These are phyloP conservation scores for Bryconaethiops microstoma DNA, from an alignment of 2,797 vertebrate species.

Conservation along the genomic window DNA sequence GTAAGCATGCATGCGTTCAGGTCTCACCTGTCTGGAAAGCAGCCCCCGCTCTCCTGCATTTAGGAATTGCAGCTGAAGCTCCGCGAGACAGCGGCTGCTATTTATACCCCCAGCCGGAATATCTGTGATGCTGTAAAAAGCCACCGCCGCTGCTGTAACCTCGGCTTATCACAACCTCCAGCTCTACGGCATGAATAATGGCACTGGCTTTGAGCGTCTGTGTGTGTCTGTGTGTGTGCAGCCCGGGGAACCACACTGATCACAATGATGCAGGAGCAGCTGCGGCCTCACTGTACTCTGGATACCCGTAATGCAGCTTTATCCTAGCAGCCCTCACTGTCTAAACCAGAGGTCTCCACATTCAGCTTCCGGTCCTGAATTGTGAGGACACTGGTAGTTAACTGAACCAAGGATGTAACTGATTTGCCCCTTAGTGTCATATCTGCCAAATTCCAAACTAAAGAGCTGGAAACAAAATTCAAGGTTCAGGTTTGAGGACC, in stretches of 20 bases:
- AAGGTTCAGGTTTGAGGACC: not conserved
- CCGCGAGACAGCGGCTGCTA: not conserved
- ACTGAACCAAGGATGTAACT: not conserved
- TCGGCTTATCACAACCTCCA: slow-evolving; percentile 36
- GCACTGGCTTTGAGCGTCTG: slow-evolving; percentile 1
- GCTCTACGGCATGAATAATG: slow-evolving; percentile 30
- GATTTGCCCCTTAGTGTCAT: not conserved
- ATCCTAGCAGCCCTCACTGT: not conserved
- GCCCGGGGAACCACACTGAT: slow-evolving; percentile 20
- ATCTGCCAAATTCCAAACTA: not conserved
- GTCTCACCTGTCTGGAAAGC: slow-evolving; percentile 5
- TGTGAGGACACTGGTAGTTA: not conserved
- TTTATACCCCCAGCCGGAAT: slow-evolving; percentile 16
- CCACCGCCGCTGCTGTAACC: slow-evolving; percentile 1
- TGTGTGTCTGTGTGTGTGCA: slow-evolving; percentile 14
- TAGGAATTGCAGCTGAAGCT: slow-evolving; percentile 1
- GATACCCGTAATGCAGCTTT: slow-evolving; percentile 9
- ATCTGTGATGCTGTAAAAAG: not conserved
- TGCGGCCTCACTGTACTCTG: slow-evolving; percentile 7
- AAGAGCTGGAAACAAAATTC: not conserved
- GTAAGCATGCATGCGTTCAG: not conserved
- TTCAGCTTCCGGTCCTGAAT: not conserved
- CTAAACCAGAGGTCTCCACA: no score
- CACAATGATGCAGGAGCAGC: slow-evolving; percentile 15
- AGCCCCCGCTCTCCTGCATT: not conserved